Conservation (phyloP, 2,888 invertebrate species). For the Candidula unifasciata region DNA sequence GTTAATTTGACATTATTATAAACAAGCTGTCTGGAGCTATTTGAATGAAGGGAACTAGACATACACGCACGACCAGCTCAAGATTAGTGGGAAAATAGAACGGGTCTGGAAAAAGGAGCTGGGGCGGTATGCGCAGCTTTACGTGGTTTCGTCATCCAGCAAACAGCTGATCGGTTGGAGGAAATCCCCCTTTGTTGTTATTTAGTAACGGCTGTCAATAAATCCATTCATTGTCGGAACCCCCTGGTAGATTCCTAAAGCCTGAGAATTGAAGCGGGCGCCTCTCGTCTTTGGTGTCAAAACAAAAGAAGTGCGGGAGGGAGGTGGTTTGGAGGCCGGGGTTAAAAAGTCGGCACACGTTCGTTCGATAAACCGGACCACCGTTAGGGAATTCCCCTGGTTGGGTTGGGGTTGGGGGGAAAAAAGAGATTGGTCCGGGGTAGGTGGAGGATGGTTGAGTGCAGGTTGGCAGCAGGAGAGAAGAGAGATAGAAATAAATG, state of each 20-base stretch:
- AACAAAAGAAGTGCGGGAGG: background rate
- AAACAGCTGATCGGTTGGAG: no score
- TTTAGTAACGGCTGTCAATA: no score
- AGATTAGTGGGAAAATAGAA: no score
- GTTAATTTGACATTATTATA: no score
- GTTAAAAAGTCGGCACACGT: background rate
- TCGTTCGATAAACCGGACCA: background rate
- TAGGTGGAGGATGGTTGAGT: background rate
- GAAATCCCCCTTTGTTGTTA: no score
- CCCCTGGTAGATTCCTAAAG: background rate
- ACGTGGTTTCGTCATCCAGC: no score
- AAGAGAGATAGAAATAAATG: background rate
- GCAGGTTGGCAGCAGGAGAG: background rate
- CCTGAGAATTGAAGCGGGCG: background rate
- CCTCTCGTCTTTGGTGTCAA: background rate
- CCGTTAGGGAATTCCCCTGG: constrained; percentile 14
- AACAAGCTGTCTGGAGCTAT: no score
- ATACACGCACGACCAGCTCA: no score
- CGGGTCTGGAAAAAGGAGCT: no score
- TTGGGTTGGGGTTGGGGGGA: background rate
- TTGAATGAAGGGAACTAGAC: no score
- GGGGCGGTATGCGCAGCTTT: no score
- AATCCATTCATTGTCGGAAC: constrained; percentile 1
- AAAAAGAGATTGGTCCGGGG: background rate
- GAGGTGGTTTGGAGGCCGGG: background rate